phyloP scores from a whole-genome alignment of 2,888 invertebrate genomes.

The Cyrtodaria siliqua region DNA sequence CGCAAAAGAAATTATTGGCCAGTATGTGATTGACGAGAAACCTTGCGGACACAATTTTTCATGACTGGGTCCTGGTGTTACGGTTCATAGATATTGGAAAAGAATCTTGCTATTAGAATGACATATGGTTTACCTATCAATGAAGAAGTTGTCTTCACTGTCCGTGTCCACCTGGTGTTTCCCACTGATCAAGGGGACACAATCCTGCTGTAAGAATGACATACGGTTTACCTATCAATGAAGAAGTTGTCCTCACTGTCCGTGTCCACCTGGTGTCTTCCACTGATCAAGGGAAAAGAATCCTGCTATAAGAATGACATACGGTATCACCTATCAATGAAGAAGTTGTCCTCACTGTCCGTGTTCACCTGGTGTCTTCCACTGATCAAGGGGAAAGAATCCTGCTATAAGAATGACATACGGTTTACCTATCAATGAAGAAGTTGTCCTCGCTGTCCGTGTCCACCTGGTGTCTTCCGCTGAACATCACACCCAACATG shows the following conservation, averaged over 20 bases:
- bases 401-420: too few species aligned
- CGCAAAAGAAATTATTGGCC: too few species aligned
- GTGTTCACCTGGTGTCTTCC: slow-evolving; percentile 77
- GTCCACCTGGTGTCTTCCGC: slow-evolving; percentile 78
- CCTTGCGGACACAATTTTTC: too few species aligned
- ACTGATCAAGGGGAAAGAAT: slow-evolving; percentile 84
- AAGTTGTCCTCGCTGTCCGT: slow-evolving; percentile 74
- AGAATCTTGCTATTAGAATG: too few species aligned
- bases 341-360: slow-evolving; percentile 76
- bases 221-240: slow-evolving; percentile 74
- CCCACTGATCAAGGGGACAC: slow-evolving; percentile 84
- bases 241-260: slow-evolving; percentile 78
- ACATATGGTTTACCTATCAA: slow-evolving; percentile 73
- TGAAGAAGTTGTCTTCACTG: slow-evolving; percentile 76
- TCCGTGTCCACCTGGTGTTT: slow-evolving; percentile 77
- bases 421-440: slow-evolving; percentile 76
- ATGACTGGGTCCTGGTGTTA: too few species aligned
- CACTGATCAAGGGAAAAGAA: slow-evolving; percentile 84
- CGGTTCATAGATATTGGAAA: too few species aligned
- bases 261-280: slow-evolving; percentile 75
- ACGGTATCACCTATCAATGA: slow-evolving; percentile 80
- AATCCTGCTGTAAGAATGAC: too few species aligned
- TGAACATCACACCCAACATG: slow-evolving; percentile 83
- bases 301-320: too few species aligned
- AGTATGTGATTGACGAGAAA: too few species aligned